Conservation (phyloP, 2,888 invertebrate species). For the Bedellia somnulentella region DNA sequence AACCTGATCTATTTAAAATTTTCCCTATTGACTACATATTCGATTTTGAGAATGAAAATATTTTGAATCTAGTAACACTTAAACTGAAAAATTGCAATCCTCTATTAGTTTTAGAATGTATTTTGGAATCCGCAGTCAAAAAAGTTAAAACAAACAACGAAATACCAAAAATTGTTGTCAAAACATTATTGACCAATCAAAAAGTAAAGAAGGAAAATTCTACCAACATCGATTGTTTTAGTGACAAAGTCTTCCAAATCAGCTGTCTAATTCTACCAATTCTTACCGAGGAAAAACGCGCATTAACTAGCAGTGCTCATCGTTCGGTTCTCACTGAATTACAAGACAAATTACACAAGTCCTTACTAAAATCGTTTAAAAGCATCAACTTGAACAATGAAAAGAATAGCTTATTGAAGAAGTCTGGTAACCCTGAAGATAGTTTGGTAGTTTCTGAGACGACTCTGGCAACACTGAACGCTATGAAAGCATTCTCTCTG, state of each 20-base stretch:
- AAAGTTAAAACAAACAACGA: constrained; percentile 34
- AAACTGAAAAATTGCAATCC: constrained; percentile 32
- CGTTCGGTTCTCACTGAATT: constrained; percentile 39
- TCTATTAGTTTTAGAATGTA: constrained; percentile 25
- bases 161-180: constrained; percentile 35
- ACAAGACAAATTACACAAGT: constrained; percentile 39
- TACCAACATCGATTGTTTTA: constrained; percentile 28
- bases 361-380: constrained; percentile 33
- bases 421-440: constrained; percentile 24
- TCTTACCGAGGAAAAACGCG: constrained; percentile 40
- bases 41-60: constrained; percentile 23
- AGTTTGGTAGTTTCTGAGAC: constrained; percentile 22
- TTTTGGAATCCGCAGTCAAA: constrained; percentile 39
- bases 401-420: constrained; percentile 14
- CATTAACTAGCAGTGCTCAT: constrained; percentile 30
- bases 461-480: constrained; percentile 33
- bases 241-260: constrained; percentile 38
- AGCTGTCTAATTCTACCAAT: constrained; percentile 37
- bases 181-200: constrained; percentile 26
- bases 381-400: constrained; percentile 27
- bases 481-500: constrained; percentile 40
- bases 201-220: constrained; percentile 15
- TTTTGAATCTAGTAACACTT: constrained; percentile 33
- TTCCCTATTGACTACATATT: constrained; percentile 36
- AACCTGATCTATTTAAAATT: constrained; percentile 42